These are phyloP conservation scores for Bombus pyrosoma DNA, from an alignment of 1,140 invertebrate species.

Conservation along the genomic window DNA sequence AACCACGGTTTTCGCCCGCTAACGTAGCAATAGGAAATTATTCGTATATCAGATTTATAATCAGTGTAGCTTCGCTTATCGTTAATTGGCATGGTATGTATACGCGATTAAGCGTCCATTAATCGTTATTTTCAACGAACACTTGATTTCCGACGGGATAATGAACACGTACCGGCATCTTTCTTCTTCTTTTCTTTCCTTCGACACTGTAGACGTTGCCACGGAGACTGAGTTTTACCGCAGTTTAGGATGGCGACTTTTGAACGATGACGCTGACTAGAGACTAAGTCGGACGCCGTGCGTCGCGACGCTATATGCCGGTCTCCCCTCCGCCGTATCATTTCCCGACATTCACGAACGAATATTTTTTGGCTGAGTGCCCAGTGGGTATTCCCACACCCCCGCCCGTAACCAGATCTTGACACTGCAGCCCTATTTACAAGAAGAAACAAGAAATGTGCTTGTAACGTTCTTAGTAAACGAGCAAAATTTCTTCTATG, in stretches of 20 bases:
- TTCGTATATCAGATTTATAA: not conserved
- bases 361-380: constrained; percentile 76
- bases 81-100: not conserved
- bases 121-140: not conserved
- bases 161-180: constrained; percentile 78
- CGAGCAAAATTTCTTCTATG: not conserved
- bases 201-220: constrained; percentile 40
- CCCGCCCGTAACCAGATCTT: constrained; percentile 73
- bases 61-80: not conserved
- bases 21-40: not conserved
- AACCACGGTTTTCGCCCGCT: not conserved
- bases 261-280: constrained; percentile 71
- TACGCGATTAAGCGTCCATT: not conserved
- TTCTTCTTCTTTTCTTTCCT: constrained; percentile 27
- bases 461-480: constrained; percentile 16
- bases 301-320: constrained; percentile 81
- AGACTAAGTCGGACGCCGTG: constrained; percentile 78
- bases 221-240: constrained; percentile 22
- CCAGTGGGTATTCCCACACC: constrained; percentile 78
- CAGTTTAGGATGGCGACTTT: constrained; percentile 62
- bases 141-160: not conserved
- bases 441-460: constrained; percentile 5
- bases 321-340: constrained; percentile 75
- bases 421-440: constrained; percentile 64
- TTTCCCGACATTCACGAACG: constrained; percentile 73